Evolutionary conservation across 2,888 invertebrate genomes (phyloP).

Genomic region (Odontomyia ornata): DNA sequence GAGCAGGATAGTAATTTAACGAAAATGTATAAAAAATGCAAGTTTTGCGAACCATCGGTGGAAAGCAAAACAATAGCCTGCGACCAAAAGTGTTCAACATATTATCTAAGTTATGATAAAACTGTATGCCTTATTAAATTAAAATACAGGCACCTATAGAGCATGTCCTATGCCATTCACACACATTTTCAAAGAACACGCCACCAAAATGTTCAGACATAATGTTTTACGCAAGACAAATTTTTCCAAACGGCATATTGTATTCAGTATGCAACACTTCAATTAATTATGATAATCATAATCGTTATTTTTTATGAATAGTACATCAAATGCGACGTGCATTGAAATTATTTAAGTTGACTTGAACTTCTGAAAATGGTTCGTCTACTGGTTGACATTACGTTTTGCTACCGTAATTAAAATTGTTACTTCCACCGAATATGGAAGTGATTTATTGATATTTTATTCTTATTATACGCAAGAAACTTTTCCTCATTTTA

Average conservation of each 20-base stretch:
- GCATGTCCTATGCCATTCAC: no score
- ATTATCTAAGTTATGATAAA: no score
- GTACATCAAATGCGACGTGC: neutral
- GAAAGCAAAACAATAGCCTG: no score
- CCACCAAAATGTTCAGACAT: no score
- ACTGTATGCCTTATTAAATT: no score
- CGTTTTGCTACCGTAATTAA: neutral
- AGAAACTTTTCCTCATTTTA: no score
- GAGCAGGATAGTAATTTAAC: no score
- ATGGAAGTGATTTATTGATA: slow-evolving; percentile 10
- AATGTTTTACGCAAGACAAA: neutral
- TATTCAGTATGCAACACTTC: neutral
- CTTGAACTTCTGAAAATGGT: slow-evolving; percentile 3
- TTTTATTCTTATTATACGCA: neutral
- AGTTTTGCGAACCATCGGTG: no score
- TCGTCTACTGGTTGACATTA: neutral
- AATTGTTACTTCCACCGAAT: slow-evolving; percentile 25
- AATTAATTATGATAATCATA: slow-evolving; percentile 4
- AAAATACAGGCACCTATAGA: no score
- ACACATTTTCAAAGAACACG: no score
- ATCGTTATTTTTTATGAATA: neutral
- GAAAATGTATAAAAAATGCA: no score
- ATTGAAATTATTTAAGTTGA: neutral
- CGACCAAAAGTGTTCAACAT: no score
- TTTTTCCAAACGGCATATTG: neutral